Conservation (phyloP, 1,140 invertebrate species). For the Drosophila sp. region DNA sequence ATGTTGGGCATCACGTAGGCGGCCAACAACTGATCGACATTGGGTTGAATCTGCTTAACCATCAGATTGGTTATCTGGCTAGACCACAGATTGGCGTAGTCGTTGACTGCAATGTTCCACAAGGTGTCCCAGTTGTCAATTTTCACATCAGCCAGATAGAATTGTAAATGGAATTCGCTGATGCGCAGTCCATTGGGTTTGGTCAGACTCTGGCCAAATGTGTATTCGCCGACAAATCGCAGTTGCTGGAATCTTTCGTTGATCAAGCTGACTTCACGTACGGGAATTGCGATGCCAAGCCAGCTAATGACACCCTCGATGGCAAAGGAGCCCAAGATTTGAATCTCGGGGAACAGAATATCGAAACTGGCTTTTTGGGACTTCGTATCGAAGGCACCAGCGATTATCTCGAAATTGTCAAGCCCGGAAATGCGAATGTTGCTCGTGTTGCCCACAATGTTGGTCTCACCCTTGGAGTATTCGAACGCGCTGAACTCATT, state of each 20-base stretch:
- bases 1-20: conserved; percentile 38
- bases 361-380: conserved; percentile 58
- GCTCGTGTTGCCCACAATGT: conserved; percentile 52
- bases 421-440: conserved; percentile 63
- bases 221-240: conserved; percentile 62
- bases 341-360: conserved; percentile 56
- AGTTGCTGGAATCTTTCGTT: conserved; percentile 62
- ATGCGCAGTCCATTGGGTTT: conserved; percentile 53
- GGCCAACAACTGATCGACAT: conserved; percentile 24
- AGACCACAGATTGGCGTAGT: conserved; percentile 45
- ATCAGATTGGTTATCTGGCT: conserved; percentile 18
- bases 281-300: neutral
- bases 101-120: conserved; percentile 61
- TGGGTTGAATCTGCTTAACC: conserved; percentile 50
- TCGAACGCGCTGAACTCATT: conserved; percentile 38
- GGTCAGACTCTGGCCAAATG: conserved; percentile 37
- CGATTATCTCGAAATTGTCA: conserved; percentile 53
- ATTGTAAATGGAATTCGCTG: conserved; percentile 44
- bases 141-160: conserved; percentile 53
- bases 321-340: conserved; percentile 52
- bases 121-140: conserved; percentile 67
- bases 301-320: conserved; percentile 33
- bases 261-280: conserved; percentile 41
- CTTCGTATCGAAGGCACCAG: conserved; percentile 34
- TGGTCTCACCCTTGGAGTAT: conserved; percentile 33